These are phyloP conservation scores for Drosophila subpulchrella DNA, from an alignment of 1,140 invertebrate species.

Conservation along the genomic window DNA sequence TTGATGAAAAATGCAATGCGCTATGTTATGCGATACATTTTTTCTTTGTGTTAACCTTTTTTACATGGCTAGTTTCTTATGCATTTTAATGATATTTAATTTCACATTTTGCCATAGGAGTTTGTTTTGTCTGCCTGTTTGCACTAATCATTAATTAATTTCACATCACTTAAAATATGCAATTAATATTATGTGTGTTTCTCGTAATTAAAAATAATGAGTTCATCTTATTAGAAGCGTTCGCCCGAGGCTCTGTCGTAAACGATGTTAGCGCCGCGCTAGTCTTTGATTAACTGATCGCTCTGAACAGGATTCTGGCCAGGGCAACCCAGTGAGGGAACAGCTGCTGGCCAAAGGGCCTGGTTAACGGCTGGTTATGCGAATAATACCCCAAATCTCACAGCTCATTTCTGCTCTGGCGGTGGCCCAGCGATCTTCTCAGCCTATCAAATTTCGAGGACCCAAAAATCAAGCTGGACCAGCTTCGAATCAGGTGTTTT, in stretches of 20 bases:
- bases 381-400: conserved; percentile 29
- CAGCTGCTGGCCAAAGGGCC: conserved; percentile 39
- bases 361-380: conserved; percentile 7
- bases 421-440: conserved; percentile 64
- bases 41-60: conserved; percentile 40
- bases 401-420: conserved; percentile 43
- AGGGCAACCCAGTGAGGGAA: conserved; percentile 10
- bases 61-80: conserved; percentile 58
- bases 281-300: conserved; percentile 78
- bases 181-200: conserved; percentile 66
- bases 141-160: conserved; percentile 83
- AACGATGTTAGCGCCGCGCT: conserved; percentile 56
- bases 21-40: conserved; percentile 62
- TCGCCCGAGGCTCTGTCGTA: conserved; percentile 10
- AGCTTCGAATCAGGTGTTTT: conserved; percentile 62
- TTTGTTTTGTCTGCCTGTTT: conserved; percentile 60
- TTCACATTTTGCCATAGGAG: conserved; percentile 57
- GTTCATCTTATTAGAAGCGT: conserved; percentile 43
- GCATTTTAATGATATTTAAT: conserved; percentile 79
- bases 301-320: conserved; percentile 2
- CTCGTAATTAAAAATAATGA: conserved; percentile 68
- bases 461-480: conserved; percentile 33
- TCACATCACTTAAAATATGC: conserved; percentile 72
- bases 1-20: conserved; percentile 75
- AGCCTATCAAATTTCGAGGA: conserved; percentile 60